phyloP scores from a whole-genome alignment of 2,797 vertebrate species.

The Sphenodon punctatus region DNA sequence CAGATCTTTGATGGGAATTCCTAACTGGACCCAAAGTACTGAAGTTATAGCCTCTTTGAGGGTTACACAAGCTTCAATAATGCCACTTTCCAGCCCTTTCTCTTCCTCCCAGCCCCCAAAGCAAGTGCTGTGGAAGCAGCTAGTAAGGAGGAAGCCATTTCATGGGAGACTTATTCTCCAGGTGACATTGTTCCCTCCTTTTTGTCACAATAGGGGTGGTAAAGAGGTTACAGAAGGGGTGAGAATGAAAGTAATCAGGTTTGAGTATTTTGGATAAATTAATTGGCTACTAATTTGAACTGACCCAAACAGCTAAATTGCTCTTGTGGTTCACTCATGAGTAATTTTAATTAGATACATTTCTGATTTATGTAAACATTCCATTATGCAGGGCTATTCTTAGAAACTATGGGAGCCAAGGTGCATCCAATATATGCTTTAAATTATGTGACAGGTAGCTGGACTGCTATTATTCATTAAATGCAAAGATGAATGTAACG shows the following conservation, averaged over 20 bases:
- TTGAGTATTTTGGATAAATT: constrained; percentile 8
- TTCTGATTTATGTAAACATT: not conserved
- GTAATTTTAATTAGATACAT: constrained; percentile 1
- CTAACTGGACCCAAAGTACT: too few relatives aligned
- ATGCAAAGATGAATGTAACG: not conserved
- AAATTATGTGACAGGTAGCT: not conserved
- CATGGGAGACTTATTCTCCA: too few relatives aligned
- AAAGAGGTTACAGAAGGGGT: not conserved
- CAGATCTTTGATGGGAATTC: too few relatives aligned
- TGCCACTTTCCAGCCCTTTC: too few relatives aligned
- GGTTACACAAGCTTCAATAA: too few relatives aligned
- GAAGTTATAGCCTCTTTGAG: too few relatives aligned
- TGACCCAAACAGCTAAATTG: not conserved
- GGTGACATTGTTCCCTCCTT: not conserved
- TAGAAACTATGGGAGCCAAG: not conserved
- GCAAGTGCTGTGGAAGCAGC: too few relatives aligned
- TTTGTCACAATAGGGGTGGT: not conserved
- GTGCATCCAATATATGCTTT: not conserved
- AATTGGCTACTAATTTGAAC: not conserved
- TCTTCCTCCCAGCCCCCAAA: too few relatives aligned
- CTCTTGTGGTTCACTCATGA: not conserved
- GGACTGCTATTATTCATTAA: not conserved
- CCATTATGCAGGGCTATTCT: not conserved
- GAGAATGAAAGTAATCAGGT: not conserved
- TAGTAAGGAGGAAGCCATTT: too few relatives aligned